These are phyloP conservation scores for Xestia c-nigrum DNA, from an alignment of 2,888 invertebrate species.

Conservation along the genomic window DNA sequence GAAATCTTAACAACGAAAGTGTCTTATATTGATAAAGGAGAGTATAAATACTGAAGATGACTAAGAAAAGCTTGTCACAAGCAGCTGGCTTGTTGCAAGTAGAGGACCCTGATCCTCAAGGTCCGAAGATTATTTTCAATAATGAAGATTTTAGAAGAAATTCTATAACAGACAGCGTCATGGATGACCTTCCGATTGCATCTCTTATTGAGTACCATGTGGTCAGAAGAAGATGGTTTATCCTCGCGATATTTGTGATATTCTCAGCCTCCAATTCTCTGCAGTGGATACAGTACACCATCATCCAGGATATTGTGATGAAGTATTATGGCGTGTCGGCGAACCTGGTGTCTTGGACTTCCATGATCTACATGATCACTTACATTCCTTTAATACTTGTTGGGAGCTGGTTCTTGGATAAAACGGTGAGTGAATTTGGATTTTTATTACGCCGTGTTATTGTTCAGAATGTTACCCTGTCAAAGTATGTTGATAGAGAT, in stretches of 20 bases:
- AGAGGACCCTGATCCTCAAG: slow-evolving; percentile 61
- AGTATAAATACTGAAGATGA: slow-evolving; percentile 51
- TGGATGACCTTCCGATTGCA: slow-evolving; percentile 66
- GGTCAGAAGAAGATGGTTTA: slow-evolving; percentile 94
- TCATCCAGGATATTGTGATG: slow-evolving; percentile 95
- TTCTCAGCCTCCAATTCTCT: slow-evolving; percentile 97
- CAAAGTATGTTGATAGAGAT: background rate
- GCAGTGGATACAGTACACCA: slow-evolving; percentile 99
- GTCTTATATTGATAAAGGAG: slow-evolving; percentile 36
- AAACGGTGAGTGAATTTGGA: slow-evolving; percentile 92
- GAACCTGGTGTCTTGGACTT: slow-evolving; percentile 96
- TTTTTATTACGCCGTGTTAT: background rate
- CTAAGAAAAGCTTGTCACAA: slow-evolving; percentile 46
- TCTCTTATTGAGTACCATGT: slow-evolving; percentile 86
- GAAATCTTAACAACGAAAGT: slow-evolving; percentile 35
- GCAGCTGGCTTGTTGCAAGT: slow-evolving; percentile 56
- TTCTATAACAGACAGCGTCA: slow-evolving; percentile 76
- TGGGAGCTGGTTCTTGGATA: slow-evolving; percentile 98
- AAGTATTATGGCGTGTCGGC: slow-evolving; percentile 94
- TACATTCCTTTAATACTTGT: slow-evolving; percentile 99
- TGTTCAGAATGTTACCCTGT: background rate
- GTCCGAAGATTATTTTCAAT: slow-evolving; percentile 65
- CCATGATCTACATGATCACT: slow-evolving; percentile 99
- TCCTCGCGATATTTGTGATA: slow-evolving; percentile 95
- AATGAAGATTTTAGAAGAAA: slow-evolving; percentile 64